Evolutionary conservation across 2,797 vertebrate genomes (phyloP), one percentile per base, ranked within the genome.

Genomic region (Sparidentex hasta): DNA sequence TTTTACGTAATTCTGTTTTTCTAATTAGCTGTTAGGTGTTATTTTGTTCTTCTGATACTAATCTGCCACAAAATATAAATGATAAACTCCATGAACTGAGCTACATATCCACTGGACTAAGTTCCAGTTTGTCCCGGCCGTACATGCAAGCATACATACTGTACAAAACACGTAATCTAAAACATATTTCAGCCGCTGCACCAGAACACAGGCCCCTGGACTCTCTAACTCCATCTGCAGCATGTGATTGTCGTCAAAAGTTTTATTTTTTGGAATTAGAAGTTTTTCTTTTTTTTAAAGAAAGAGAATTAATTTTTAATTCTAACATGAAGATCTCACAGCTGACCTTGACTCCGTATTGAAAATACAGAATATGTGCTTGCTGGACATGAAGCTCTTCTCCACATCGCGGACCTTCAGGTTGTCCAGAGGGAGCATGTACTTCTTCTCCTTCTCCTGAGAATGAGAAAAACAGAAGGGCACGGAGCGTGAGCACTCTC

Each of bases 341-440:
- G 64, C 93, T 87, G 87, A 93, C 91, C 95, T 95, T 55, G 96
- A 97, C 80, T 99, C 98, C 0, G 97, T 98, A 79, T 99, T 99
- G 90, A 99, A 99, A 91, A 99, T 96, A 50, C 97, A 96, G 90
- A 99, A 99, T 92, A 97, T 96, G 87, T 99, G 97, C 90, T 99
- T 98, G 96, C 97, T 97, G 90, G 93, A 96, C 92, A 97, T 95
- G 92, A 96, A 98, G 78, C 96, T 95, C 88, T 97, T 98, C 91
- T 97, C 97, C 86, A 97, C 96, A 68, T 98, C 97, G 20, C 97
- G 95, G 72, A 98, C 96, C 85, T 98, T 97, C 92, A 98, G 93
- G 94, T 98, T 97, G 93, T 98, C 97, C 93, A 98, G 92, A 0
- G 97, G 97, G 74, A 98, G 96, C 97, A 97, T 98, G 91, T 97